Evolutionary conservation across 2,113 vertebrate species (phyloP).

Genomic region (Plectropomus leopardus): DNA sequence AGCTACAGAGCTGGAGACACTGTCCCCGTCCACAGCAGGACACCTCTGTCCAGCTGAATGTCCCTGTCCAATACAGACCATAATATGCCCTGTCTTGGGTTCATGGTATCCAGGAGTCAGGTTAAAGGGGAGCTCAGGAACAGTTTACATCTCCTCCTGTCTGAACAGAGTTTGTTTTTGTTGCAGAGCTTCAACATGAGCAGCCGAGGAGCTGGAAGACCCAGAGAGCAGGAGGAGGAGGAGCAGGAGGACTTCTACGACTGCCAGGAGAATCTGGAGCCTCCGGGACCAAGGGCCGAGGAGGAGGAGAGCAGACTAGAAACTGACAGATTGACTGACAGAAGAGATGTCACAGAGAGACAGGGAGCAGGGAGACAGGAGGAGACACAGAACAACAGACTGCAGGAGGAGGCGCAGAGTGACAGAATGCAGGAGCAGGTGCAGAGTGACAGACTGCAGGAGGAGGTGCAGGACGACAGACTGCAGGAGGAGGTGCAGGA

Average conservation of each 20-base stretch:
- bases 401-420: neutral
- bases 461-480: neutral
- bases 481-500: neutral
- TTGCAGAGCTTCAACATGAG: slow-evolving; percentile 53
- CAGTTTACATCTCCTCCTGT: no score
- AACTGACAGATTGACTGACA: slow-evolving; percentile 10
- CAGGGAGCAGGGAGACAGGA: neutral
- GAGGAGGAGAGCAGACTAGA: neutral
- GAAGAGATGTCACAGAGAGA: neutral
- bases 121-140: no score
- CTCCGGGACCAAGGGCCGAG: neutral
- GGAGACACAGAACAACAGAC: neutral
- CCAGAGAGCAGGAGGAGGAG: slow-evolving; percentile 29
- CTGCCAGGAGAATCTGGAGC: slow-evolving; percentile 65
- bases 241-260: slow-evolving; percentile 70
- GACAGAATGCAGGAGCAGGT: neutral
- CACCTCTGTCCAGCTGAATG: no score
- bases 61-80: no score
- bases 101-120: no score
- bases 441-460: neutral
- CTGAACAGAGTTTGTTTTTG: no score
- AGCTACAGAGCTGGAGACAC: no score
- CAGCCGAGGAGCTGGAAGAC: slow-evolving; percentile 14
- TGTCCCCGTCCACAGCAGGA: no score
- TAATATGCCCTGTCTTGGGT: no score